phyloP scores from a whole-genome alignment of 2,888 invertebrate species.

The Acanthococcus lagerstroemiae region DNA sequence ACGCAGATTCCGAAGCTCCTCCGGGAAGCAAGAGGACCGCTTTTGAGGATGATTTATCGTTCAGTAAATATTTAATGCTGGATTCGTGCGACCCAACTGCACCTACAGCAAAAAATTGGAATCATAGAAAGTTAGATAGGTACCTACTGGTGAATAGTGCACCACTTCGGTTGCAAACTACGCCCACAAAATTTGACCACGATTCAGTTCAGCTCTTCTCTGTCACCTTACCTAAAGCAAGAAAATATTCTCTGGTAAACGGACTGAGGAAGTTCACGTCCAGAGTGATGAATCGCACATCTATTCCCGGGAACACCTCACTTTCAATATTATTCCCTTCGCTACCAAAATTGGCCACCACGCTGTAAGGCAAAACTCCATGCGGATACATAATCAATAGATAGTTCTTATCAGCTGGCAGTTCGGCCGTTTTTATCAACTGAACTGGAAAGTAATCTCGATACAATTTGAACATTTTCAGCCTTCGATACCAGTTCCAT shows the following conservation, averaged over 20 bases:
- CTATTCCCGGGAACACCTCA: constrained; percentile 52
- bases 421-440: constrained; percentile 68
- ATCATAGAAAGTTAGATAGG: no score
- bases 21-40: constrained; percentile 70
- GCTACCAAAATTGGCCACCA: constrained; percentile 67
- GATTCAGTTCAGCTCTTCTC: no score
- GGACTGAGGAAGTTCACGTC: constrained; percentile 64
- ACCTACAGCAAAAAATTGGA: no score
- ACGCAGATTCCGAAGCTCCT: constrained; percentile 77
- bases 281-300: constrained; percentile 54
- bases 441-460: constrained; percentile 76
- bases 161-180: no score
- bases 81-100: constrained; percentile 46
- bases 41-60: constrained; percentile 39
- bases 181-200: no score
- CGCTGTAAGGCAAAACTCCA: constrained; percentile 72
- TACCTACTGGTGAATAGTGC: no score
- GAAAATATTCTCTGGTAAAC: constrained; percentile 56
- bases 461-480: constrained; percentile 61
- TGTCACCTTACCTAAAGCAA: constrained; percentile 48
- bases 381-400: constrained; percentile 84
- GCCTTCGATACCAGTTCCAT: constrained; percentile 52
- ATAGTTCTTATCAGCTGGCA: constrained; percentile 72
- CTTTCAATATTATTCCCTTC: constrained; percentile 49
- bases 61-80: constrained; percentile 57